phyloP scores from a whole-genome alignment of 1,140 invertebrate genomes.

The Drosophila yakuba region DNA sequence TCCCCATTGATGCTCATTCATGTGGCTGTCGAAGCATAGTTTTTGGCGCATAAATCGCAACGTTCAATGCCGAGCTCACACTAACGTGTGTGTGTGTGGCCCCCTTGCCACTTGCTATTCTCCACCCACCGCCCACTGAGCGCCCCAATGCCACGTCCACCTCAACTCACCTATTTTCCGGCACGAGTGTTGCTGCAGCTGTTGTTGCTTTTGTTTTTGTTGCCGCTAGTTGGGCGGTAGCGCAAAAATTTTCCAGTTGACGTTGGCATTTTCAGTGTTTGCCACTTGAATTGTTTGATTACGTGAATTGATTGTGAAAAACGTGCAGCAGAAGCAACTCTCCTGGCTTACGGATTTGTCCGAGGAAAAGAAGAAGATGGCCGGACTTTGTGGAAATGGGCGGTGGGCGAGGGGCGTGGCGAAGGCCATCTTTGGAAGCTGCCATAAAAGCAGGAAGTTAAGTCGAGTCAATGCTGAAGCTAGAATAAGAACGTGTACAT shows the following conservation, averaged over 20 bases:
- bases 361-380: slow-evolving; percentile 3
- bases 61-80: slow-evolving; percentile 68
- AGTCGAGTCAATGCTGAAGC: slow-evolving; percentile 33
- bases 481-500: too few species aligned
- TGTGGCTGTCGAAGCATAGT: slow-evolving; percentile 82
- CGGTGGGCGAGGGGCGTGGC: not conserved
- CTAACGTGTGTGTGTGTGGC: slow-evolving; percentile 8
- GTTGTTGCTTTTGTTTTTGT: slow-evolving; percentile 23
- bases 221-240: slow-evolving; percentile 52
- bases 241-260: slow-evolving; percentile 82
- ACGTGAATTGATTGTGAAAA: slow-evolving; percentile 84
- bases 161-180: slow-evolving; percentile 4
- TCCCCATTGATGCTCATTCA: slow-evolving; percentile 63
- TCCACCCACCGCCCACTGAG: not conserved
- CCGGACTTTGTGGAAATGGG: slow-evolving; percentile 3
- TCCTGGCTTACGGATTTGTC: slow-evolving; percentile 39
- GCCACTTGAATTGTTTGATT: slow-evolving; percentile 84
- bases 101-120: too few species aligned
- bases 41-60: slow-evolving; percentile 82
- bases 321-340: slow-evolving; percentile 75
- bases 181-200: slow-evolving; percentile 10
- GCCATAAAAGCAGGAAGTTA: slow-evolving; percentile 47
- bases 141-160: not conserved
- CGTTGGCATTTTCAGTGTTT: slow-evolving; percentile 84
- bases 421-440: slow-evolving; percentile 36